Evolutionary conservation across 2,888 invertebrate genomes (phyloP).

Genomic region (Drosophila kokeensis): DNA sequence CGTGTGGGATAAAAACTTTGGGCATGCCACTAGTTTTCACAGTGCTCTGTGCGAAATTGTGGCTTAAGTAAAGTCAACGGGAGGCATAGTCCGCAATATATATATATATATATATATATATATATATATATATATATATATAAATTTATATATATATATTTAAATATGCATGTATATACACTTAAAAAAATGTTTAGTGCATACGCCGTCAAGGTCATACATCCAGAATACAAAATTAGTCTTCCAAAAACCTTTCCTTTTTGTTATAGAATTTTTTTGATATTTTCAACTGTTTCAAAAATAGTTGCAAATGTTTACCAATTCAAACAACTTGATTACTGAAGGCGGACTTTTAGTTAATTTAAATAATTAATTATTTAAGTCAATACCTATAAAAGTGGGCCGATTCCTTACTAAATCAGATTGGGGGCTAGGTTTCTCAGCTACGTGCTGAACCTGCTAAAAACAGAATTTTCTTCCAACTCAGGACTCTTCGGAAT

Average conservation of each 20-base stretch:
- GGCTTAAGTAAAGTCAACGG: constrained; percentile 75
- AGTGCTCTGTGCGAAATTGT: constrained; percentile 37
- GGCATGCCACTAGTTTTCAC: constrained; percentile 56
- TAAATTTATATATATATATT: constrained; percentile 1
- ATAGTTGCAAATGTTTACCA: neutral
- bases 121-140: constrained; percentile 5
- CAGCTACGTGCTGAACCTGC: neutral
- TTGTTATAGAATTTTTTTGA: neutral
- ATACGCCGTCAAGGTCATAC: neutral
- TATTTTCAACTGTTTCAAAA: neutral
- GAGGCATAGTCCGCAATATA: constrained; percentile 54
- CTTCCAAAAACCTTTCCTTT: neutral
- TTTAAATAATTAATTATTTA: neutral
- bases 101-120: constrained; percentile 9
- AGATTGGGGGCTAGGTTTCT: neutral
- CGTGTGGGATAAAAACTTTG: constrained; percentile 72
- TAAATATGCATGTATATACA: neutral
- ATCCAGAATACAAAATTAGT: neutral
- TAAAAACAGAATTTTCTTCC: neutral
- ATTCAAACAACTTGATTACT: neutral
- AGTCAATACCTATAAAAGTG: neutral
- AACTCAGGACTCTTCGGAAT: neutral
- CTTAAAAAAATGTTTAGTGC: neutral
- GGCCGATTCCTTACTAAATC: neutral
- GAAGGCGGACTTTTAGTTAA: neutral